These are phyloP conservation scores for Nettapus auritus DNA, from an alignment of 2,113 vertebrate genomes.

Conservation along the genomic window DNA sequence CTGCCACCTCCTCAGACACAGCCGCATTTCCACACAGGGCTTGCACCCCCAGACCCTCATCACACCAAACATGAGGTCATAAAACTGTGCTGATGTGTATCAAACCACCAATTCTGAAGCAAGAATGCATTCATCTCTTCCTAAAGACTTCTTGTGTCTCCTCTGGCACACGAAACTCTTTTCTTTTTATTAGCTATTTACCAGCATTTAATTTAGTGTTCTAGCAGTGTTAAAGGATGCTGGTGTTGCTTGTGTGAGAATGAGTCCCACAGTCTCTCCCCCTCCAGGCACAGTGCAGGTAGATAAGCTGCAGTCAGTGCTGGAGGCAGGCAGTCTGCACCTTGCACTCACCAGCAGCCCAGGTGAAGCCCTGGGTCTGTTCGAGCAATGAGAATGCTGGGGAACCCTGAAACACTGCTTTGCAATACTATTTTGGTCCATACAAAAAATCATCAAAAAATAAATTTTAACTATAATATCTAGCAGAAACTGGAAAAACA, in stretches of 20 bases:
- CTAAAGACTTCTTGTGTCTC: not conserved
- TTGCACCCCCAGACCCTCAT: not conserved
- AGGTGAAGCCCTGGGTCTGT: not conserved
- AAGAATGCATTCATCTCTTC: not conserved
- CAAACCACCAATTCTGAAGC: not conserved
- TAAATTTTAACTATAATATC: not conserved
- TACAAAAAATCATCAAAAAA: not conserved
- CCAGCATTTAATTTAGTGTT: not conserved
- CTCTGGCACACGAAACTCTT: not conserved
- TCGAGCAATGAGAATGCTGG: not conserved
- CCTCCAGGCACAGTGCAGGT: not conserved
- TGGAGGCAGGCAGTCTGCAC: not conserved
- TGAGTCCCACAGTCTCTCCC: not conserved
- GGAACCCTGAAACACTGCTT: not conserved
- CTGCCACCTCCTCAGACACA: conserved; percentile 31
- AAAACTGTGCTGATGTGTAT: not conserved
- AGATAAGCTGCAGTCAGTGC: not conserved
- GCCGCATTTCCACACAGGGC: not conserved
- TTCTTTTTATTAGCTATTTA: conserved; percentile 35
- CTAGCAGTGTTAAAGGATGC: not conserved
- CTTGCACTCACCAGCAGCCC: not conserved
- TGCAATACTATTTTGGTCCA: not conserved
- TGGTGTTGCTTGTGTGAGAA: not conserved
- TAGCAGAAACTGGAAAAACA: not conserved
- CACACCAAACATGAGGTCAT: not conserved